Evolutionary conservation across 2,797 vertebrate species (phyloP).

Genomic region (Hipposideros larvatus): DNA sequence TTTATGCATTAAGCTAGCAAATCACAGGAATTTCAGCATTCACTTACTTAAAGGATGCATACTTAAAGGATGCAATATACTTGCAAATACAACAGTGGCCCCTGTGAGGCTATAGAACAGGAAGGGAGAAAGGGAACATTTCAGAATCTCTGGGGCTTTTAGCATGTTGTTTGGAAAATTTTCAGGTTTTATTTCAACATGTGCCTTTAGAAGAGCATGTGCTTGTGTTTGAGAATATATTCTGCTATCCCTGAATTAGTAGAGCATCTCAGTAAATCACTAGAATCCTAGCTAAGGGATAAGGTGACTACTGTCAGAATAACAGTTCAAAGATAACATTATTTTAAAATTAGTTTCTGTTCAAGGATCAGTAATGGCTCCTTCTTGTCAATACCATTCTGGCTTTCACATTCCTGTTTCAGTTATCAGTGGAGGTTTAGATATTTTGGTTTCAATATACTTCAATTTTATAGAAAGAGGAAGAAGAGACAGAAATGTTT

Average conservation of each 20-base stretch:
- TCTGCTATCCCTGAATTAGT: background rate
- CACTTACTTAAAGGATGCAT: background rate
- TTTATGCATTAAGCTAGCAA: background rate
- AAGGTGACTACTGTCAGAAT: background rate
- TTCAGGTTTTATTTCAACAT: background rate
- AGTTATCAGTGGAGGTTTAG: background rate
- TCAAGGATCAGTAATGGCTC: background rate
- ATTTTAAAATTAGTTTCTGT: slow-evolving; percentile 33
- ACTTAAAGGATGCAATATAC: background rate
- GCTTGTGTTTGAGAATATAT: background rate
- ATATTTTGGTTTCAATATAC: background rate
- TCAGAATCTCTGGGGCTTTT: background rate
- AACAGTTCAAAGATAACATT: background rate
- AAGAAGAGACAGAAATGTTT: background rate
- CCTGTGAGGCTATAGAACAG: background rate
- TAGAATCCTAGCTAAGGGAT: background rate
- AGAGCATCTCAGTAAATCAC: background rate
- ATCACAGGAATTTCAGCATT: background rate
- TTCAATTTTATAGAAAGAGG: background rate
- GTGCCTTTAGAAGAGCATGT: background rate
- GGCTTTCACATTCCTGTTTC: background rate
- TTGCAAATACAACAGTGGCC: background rate
- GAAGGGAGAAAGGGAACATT: background rate
- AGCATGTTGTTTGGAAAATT: background rate
- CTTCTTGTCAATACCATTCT: background rate